phyloP scores from a whole-genome alignment of 2,888 invertebrate species.

The Phytoseiulus persimilis region DNA sequence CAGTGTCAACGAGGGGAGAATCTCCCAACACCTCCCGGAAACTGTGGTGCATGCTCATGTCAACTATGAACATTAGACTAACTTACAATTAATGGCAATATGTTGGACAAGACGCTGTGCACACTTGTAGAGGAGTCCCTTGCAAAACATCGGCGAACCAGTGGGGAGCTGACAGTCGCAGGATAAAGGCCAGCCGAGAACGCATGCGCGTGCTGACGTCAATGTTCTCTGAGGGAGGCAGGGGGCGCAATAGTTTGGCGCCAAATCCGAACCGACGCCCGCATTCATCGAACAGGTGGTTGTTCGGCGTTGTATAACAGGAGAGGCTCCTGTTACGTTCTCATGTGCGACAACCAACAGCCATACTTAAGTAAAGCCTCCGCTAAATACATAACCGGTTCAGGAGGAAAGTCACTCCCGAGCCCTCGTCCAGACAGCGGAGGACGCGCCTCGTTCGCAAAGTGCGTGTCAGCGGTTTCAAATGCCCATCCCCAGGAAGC shows the following conservation, averaged over 20 bases:
- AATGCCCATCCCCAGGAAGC: too few relatives aligned
- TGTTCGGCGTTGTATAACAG: not conserved
- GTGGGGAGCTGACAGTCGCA: not conserved
- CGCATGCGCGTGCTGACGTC: not conserved
- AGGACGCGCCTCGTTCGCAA: too few relatives aligned
- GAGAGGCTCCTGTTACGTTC: not conserved
- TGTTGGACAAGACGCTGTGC: slow-evolving; percentile 5
- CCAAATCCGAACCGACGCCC: not conserved
- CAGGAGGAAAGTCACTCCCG: too few relatives aligned
- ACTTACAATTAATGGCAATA: not conserved
- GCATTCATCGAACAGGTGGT: not conserved
- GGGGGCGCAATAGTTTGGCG: not conserved
- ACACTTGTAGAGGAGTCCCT: not conserved
- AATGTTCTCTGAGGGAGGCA: not conserved
- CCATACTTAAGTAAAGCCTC: too few relatives aligned
- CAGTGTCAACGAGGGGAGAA: not conserved
- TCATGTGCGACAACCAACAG: too few relatives aligned
- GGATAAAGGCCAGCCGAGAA: not conserved
- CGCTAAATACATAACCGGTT: too few relatives aligned
- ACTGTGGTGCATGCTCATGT: not conserved
- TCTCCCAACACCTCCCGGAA: not conserved
- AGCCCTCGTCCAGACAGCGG: too few relatives aligned
- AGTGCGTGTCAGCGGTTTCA: too few relatives aligned
- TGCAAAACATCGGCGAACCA: not conserved
- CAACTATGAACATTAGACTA: not conserved